These are phyloP conservation scores for Meandrina meandrites DNA, from an alignment of 92 coral and sea anemone genomes.

Conservation along the genomic window DNA sequence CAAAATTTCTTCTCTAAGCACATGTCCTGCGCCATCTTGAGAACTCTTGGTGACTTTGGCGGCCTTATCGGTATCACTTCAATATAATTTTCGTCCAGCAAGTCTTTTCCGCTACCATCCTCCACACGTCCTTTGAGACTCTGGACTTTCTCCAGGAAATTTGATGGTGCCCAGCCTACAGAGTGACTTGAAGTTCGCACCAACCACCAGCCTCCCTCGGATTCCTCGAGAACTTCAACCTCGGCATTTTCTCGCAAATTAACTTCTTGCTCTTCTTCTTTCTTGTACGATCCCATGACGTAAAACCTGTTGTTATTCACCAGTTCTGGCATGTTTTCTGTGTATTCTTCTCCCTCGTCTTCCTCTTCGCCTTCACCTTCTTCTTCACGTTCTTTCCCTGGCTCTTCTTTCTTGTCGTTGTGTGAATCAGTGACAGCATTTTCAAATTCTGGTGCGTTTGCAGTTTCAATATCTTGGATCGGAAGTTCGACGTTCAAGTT, in stretches of 20 bases:
- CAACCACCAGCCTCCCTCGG: constrained; percentile 95
- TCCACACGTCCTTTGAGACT: constrained; percentile 31
- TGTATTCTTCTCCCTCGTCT: constrained; percentile 28
- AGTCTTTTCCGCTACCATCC: background rate
- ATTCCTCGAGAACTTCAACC: constrained; percentile 80
- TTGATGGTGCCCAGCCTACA: constrained; percentile 98
- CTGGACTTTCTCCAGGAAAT: constrained; percentile 68
- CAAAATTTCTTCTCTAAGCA: constrained; percentile 51
- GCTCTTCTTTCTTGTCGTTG: background rate
- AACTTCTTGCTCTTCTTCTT: constrained; percentile 71
- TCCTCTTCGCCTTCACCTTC: background rate
- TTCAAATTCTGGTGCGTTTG: background rate
- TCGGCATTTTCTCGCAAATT: constrained; percentile 70
- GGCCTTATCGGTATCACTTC: constrained; percentile 48
- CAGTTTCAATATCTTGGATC: background rate
- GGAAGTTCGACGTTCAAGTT: background rate
- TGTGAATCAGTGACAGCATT: background rate
- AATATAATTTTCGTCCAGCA: background rate
- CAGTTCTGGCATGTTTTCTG: constrained; percentile 29
- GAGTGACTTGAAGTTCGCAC: constrained; percentile 79
- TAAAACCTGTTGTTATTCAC: constrained; percentile 22
- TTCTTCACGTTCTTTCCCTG: background rate
- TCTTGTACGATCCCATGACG: constrained; percentile 70
- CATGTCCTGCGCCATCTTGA: constrained; percentile 45
- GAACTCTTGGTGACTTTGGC: constrained; percentile 56